Percentiles rank a stretch among this genome's conserved stretches.
Evolutionary conservation across 2,888 invertebrate species (phyloP).

Genomic region (Caenorhabditis sp.): DNA sequence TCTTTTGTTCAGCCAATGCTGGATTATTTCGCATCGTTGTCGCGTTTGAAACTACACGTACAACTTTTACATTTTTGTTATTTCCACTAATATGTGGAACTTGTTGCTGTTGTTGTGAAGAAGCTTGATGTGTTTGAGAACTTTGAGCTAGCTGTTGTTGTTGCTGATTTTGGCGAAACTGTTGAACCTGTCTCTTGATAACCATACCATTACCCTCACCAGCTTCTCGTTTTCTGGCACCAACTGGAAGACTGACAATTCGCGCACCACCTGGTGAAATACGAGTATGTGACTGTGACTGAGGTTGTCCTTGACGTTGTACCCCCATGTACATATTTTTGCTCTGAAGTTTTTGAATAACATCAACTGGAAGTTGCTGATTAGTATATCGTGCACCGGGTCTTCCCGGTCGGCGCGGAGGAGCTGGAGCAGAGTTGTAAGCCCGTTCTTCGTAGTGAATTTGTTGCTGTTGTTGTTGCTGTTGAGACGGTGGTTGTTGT

Average conservation of each 20-base stretch:
- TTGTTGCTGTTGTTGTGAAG: conserved; percentile 11
- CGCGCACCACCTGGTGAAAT: conserved; percentile 40
- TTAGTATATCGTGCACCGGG: conserved; percentile 6
- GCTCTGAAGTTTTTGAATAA: conserved; percentile 26
- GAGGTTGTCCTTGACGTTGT: conserved; percentile 2
- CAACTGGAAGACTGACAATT: conserved; percentile 25
- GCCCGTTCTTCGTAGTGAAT: conserved; percentile 12
- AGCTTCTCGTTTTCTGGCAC: conserved; percentile 24
- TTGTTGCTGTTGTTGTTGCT: conserved; percentile 3
- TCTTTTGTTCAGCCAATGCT: conserved; percentile 12
- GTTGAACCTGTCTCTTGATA: neutral
- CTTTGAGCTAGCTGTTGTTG: neutral
- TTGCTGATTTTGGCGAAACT: neutral
- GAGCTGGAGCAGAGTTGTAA: conserved; percentile 3
- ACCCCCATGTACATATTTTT: conserved; percentile 24
- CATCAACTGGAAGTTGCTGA: conserved; percentile 14
- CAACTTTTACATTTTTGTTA: conserved; percentile 19
- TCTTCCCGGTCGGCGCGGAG: conserved; percentile 6
- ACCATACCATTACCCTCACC: neutral
- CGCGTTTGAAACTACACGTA: conserved; percentile 18
- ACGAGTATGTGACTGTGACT: neutral
- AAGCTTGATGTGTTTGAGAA: conserved; percentile 3
- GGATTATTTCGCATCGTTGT: conserved; percentile 10
- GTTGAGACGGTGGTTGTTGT: conserved; percentile 11
- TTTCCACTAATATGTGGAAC: conserved; percentile 7